Evolutionary conservation across 1,140 invertebrate genomes (phyloP), one percentile per base, ranked within the genome.

Genomic region (Eurosta solidaginis): DNA sequence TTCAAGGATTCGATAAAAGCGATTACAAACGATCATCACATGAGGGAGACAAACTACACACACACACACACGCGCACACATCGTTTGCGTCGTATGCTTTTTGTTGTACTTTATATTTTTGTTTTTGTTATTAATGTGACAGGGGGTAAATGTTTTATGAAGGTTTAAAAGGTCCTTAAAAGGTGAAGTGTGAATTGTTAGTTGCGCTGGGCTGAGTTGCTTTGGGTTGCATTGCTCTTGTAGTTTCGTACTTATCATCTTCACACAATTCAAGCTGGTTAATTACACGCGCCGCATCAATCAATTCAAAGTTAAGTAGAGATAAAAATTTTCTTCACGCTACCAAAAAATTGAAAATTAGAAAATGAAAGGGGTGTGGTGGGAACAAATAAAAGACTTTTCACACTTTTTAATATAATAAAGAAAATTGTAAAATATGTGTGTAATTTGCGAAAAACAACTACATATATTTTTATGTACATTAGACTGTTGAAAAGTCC

Each of bases 81-180:
- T n/a, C n/a, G n/a, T n/a, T n/a, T n/a, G n/a, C n/a, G n/a, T n/a
- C n/a, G n/a, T n/a, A n/a, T n/a, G n/a, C 59, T 40, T 17, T 68
- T 52, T 68, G 59, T 68, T 59, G 14, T 10, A 59, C 33, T 59
- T 1, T 33, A 29, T 22, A 33, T 27, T 29, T 59, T 40, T 42
- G n/a, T 68, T 54, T 20, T 27, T 68, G 59, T 17, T 68, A 40
- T 40, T 68, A 68, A 20, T 68, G 29, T 68, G 59, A 68, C 59
- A 42, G 59, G 59, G n/a, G 59, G 59, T 68, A 68, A 68, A 68
- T 68, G 59, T 68, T 68, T 68, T 68, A 68, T 68, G 59, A 68
- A 68, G 33, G 59, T 68, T 68, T 68, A 68, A 68, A 68, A 68
- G 59, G 59, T 68, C n/a, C 33, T 68, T 36, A 36, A n/a, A 68